A percentile compares a stretch with the other conserved stretches of the same genome.
These are phyloP conservation scores for Latheticus oryzae DNA, from an alignment of 2,888 invertebrate species.

Conservation along the genomic window DNA sequence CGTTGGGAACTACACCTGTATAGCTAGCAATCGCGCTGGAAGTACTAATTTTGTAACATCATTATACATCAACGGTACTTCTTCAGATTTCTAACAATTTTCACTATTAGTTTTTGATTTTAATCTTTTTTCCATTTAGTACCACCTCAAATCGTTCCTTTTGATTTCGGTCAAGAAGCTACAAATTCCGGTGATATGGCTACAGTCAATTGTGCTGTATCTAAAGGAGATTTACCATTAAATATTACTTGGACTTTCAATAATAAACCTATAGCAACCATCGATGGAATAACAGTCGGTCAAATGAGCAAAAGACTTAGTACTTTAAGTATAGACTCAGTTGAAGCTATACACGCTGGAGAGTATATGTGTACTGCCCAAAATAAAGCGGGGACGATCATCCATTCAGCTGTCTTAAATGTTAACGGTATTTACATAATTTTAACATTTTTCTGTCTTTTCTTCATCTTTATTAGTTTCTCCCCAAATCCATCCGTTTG, in stretches of 20 bases:
- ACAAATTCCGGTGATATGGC: slow-evolving; percentile 62
- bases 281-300: slow-evolving; percentile 60
- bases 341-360: slow-evolving; percentile 71
- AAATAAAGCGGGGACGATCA: slow-evolving; percentile 73
- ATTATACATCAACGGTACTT: slow-evolving; percentile 76
- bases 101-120: slow-evolving; percentile 78
- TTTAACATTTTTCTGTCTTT: slow-evolving; percentile 1
- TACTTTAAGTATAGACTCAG: slow-evolving; percentile 71
- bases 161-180: slow-evolving; percentile 79
- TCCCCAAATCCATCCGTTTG: slow-evolving; percentile 75
- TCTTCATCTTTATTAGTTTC: slow-evolving; percentile 63
- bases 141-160: slow-evolving; percentile 82
- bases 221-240: slow-evolving; percentile 82
- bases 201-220: slow-evolving; percentile 71
- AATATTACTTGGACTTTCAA: slow-evolving; percentile 78
- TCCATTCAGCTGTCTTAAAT: slow-evolving; percentile 72
- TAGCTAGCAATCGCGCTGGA: slow-evolving; percentile 71
- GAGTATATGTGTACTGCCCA: slow-evolving; percentile 72
- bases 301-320: slow-evolving; percentile 72
- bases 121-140: slow-evolving; percentile 73
- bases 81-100: slow-evolving; percentile 65
- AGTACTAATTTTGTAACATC: slow-evolving; percentile 71
- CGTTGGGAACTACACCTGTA: slow-evolving; percentile 69
- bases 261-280: slow-evolving; percentile 59
- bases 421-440: slow-evolving; percentile 72